Base-by-base conservation (phyloP, 2,888 invertebrate genomes). In the Pachycephus smyrnensis region DNA sequence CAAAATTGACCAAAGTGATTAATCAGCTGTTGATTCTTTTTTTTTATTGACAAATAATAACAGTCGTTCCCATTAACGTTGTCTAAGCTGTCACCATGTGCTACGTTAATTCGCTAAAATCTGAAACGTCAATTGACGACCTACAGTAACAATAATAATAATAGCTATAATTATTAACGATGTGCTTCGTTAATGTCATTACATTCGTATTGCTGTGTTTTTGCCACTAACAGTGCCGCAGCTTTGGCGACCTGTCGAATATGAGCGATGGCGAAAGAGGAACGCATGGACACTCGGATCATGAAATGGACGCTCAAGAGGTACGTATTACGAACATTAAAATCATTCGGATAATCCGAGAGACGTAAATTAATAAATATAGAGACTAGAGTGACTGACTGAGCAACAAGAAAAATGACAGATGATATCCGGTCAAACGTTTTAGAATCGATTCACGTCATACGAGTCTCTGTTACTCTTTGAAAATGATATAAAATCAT, bases 191-290 rank as follows among this genome's bases (percentile, higher is more conserved):
- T 55, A 55, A 55, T 23, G 40, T 23, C 40, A 55, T 55, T 55
- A 55, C 40, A 55, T 55, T 55, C 40, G 40, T 55, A 55, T 55
- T 85, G 87, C 84, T 86, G 82, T 87, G 85, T 86, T 89, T 88
- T 77, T 88, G 85, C 90, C 85, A 88, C 87, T 89, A 89, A 89
- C 92, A 94, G 94, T 93, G 94, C 92, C 93, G 94, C 89, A 94
- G 94, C 92, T 94, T 94, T 90, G 94, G 94, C 88, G 94, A 94
- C 91, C 92, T 94, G 88, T 93, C 93, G 87, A 93, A 93, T 91
- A 91, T 93, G 85, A 92, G 90, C 78, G 92, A 93, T 82, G 92
- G 91, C 81, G 91, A 91, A 83, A 87, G 88, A 83, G 84, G 84
- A 83, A 80, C 86, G 80, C 88, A 89, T 69, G 88, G 87, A 80